phyloP scores from a whole-genome alignment of 2,113 vertebrate genomes.

The Pungitius pungitius region DNA sequence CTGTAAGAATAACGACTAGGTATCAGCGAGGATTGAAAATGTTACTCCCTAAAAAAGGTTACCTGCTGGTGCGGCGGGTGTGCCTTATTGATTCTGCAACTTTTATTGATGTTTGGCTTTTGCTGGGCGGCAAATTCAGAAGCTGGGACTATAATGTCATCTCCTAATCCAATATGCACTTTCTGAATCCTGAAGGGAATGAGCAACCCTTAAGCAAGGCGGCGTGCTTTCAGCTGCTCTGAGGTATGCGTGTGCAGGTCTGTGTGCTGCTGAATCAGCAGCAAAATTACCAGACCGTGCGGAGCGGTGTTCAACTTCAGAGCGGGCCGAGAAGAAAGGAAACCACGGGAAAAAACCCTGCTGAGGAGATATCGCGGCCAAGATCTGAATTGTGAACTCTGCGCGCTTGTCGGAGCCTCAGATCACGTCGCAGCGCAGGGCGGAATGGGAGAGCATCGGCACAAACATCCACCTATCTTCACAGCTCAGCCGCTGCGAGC shows the following conservation, averaged over 20 bases:
- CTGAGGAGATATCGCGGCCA: slow-evolving; percentile 8
- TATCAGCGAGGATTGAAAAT: slow-evolving; percentile 8
- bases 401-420: slow-evolving; percentile 19
- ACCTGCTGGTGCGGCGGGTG: slow-evolving; percentile 15
- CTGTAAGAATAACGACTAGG: slow-evolving; percentile 1
- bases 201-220: slow-evolving; percentile 8
- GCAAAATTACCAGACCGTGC: slow-evolving; percentile 20
- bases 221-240: background rate
- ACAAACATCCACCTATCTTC: slow-evolving; percentile 15
- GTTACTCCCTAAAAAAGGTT: slow-evolving; percentile 40
- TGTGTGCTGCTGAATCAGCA: slow-evolving; percentile 41
- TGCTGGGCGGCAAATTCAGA: slow-evolving; percentile 14
- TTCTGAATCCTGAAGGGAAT: slow-evolving; percentile 4
- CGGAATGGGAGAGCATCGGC: slow-evolving; percentile 16
- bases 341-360: slow-evolving; percentile 1
- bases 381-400: slow-evolving; percentile 15
- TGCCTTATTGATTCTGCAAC: slow-evolving; percentile 34
- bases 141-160: slow-evolving; percentile 7
- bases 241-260: slow-evolving; percentile 31
- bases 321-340: slow-evolving; percentile 12
- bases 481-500: slow-evolving; percentile 20
- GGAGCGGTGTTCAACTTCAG: slow-evolving; percentile 14
- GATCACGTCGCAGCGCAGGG: slow-evolving; percentile 3
- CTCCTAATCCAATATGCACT: slow-evolving; percentile 11
- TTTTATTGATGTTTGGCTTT: slow-evolving; percentile 42